Conservation (phyloP, 92 coral and sea anemone genomes). For the Paragorgia papillata region DNA sequence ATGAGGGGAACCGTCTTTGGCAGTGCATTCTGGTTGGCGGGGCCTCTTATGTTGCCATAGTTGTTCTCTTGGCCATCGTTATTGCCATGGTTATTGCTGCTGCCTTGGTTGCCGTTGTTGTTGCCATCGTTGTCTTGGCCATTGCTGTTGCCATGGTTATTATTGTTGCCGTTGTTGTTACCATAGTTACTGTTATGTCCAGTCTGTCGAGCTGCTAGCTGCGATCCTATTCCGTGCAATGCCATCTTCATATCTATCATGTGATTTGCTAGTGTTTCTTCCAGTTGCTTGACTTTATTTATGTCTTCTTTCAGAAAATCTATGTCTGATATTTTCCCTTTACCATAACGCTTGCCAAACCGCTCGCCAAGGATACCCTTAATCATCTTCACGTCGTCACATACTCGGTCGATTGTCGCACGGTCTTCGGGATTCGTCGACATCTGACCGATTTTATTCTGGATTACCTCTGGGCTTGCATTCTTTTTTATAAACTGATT, state of each 20-base stretch:
- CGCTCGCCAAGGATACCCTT: slow-evolving; percentile 49
- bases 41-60: too few relatives aligned
- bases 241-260: background rate
- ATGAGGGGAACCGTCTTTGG: too few relatives aligned
- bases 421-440: slow-evolving; percentile 11
- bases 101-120: too few relatives aligned
- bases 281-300: slow-evolving; percentile 39
- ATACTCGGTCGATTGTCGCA: slow-evolving; percentile 9
- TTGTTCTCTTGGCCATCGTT: background rate
- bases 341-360: slow-evolving; percentile 65
- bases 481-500: slow-evolving; percentile 73
- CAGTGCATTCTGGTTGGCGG: too few relatives aligned
- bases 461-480: slow-evolving; percentile 77
- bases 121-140: background rate
- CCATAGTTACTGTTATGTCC: background rate
- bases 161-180: slow-evolving; percentile 24
- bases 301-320: slow-evolving; percentile 52
- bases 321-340: slow-evolving; percentile 51
- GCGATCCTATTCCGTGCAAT: background rate
- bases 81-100: background rate
- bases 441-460: background rate
- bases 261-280: slow-evolving; percentile 8
- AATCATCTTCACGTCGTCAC: slow-evolving; percentile 30
- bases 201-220: background rate
- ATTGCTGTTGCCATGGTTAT: background rate